Base-by-base conservation (phyloP, 2,888 invertebrate genomes). In the Drosophila mimica region DNA sequence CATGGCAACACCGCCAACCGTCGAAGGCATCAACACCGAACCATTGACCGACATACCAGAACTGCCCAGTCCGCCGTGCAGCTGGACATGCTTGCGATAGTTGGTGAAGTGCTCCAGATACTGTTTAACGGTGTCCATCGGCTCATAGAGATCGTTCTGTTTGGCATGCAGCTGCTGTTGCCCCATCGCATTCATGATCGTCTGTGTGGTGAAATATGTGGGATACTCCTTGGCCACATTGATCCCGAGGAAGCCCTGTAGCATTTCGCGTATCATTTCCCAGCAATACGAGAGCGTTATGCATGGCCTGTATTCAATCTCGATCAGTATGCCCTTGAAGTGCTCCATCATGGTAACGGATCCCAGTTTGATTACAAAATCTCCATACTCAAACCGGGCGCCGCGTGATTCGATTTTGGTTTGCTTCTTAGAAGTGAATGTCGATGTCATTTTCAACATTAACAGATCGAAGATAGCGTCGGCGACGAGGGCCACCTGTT, bases 231-330 rank as follows among this genome's bases (percentile, higher is more conserved):
- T 95, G 1, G 96, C 95, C 0, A 97, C 95, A 3, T 95, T 94
- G 3, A 96, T 95, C 0, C 98, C 98, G 2, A 99, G 94, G 82
- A 99, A 96, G 20, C 98, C 98, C 93, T 98, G 98, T 61, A 98
- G 94, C 92, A 99, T 97, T 93, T 99, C 99, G 58, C 97, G 95
- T 89, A 99, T 95, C 68, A 99, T 94, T 76, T 97, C 97, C 98
- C 98, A 99, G 74, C 98, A 98, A 79, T 96, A 96, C 33, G 95
- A 96, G 0, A 98, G 96, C 81, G 98, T 96, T 0, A 97, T 95
- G 93, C 98, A 98, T 0, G 99, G 98, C 53, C 96, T 95, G 92
- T 99, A 99, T 93, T 99, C 99, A 20, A 97, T 97, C 95, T 99
- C 99, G 53, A 99, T 96, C 6, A 99, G 94, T 61, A 99, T 96